Conservation (phyloP, 92 coral and sea anemone genomes). For the Phymanthus crucifer region DNA sequence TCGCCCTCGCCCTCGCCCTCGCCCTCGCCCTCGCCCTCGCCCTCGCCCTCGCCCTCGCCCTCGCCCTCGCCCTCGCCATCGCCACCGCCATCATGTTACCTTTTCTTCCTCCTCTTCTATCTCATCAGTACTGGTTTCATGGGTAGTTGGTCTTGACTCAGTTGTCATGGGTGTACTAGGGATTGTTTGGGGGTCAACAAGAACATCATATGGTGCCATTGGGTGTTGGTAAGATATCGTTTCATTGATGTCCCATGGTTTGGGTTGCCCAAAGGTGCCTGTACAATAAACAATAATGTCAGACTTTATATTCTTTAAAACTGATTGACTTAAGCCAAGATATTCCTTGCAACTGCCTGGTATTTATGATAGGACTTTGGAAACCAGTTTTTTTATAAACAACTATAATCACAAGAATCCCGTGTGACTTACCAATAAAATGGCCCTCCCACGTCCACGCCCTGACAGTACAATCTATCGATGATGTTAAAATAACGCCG, state of each 20-base stretch:
- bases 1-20: background rate
- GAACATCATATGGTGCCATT: conserved; percentile 98
- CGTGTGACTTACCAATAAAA: conserved; percentile 68
- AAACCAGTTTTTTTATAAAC: background rate
- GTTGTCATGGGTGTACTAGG: conserved; percentile 53
- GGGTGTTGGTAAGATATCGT: conserved; percentile 90
- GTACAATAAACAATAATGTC: background rate
- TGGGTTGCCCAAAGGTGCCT: conserved; percentile 99
- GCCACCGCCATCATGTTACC: background rate
- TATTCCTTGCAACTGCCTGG: no score
- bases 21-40: no score
- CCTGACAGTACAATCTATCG: conserved; percentile 90
- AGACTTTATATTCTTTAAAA: no score
- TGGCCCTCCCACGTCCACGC: conserved; percentile 97
- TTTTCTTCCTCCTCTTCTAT: conserved; percentile 2
- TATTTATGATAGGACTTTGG: no score
- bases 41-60: no score
- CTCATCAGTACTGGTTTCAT: background rate
- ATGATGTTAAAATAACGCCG: conserved; percentile 73
- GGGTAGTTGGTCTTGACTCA: conserved; percentile 25
- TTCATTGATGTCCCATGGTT: conserved; percentile 85
- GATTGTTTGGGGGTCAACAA: conserved; percentile 89
- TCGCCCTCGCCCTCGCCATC: background rate
- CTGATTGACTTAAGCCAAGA: no score
- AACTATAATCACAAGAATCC: background rate